Evolutionary conservation across 2,888 invertebrate species (phyloP).

Genomic region (Meteorus cinctellus): DNA sequence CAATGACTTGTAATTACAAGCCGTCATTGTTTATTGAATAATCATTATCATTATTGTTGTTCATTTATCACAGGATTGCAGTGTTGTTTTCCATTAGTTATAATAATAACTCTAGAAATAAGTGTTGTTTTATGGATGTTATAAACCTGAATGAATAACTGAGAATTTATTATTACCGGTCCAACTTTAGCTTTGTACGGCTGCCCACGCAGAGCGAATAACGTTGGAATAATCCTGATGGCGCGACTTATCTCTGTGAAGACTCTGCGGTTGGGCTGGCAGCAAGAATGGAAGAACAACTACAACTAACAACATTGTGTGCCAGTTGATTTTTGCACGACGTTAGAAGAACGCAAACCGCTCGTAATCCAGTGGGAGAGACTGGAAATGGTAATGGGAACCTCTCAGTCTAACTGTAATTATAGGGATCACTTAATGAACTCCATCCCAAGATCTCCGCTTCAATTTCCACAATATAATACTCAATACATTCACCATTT

Average conservation of each 20-base stretch:
- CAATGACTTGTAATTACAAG: not conserved
- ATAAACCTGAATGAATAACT: conserved; percentile 24
- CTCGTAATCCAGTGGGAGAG: conserved; percentile 56
- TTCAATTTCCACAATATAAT: conserved; percentile 45
- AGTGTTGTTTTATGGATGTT: not conserved
- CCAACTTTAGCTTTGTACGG: conserved; percentile 5
- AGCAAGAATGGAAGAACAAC: not conserved
- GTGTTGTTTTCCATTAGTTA: not conserved
- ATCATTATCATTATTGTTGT: not conserved
- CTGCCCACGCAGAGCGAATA: conserved; percentile 18
- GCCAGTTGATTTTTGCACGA: conserved; percentile 60
- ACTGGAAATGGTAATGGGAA: conserved; percentile 55
- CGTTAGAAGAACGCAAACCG: conserved; percentile 62
- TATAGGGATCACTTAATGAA: conserved; percentile 69
- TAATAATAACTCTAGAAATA: not conserved
- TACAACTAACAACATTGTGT: conserved; percentile 47
- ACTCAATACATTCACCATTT: conserved; percentile 20
- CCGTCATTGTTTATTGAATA: not conserved
- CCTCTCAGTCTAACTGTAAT: conserved; percentile 65
- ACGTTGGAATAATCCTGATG: not conserved
- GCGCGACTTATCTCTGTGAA: not conserved
- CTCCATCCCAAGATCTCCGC: conserved; percentile 57
- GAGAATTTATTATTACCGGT: conserved; percentile 19
- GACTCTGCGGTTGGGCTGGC: not conserved
- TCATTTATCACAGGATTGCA: not conserved